Evolutionary conservation across 2,113 vertebrate species (phyloP), one percentile per base, ranked within the genome.

Genomic region (Daboia siamensis): DNA sequence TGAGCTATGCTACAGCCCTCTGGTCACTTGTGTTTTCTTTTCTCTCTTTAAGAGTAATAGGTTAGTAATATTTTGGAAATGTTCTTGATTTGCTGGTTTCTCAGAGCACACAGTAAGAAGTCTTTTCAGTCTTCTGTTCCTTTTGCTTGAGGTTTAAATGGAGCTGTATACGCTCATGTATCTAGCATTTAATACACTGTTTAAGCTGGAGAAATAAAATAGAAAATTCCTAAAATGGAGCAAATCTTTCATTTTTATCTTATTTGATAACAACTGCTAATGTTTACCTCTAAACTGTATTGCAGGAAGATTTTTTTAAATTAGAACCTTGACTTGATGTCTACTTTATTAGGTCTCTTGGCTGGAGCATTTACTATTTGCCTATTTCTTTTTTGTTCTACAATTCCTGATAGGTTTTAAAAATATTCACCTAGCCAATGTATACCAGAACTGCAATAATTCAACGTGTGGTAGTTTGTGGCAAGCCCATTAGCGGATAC

Each of bases 1-100:
- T 99, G 99, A 99, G 99, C 99, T 99, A 99, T 99, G 99, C 99
- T 99, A 99, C 99, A 99, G 98, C 95, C 90, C 94, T 92, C 96
- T 93, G 97, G 96, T 95, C 97, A 61, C n/a, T 90, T 86, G 92
- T 96, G 87, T 94, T 96, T 97, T 93, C 95, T 95, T 94, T 96
- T 92, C 94, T 92, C 20, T 84, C 84, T 0, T 44, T 21, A 21
- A 64, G 15, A 93, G 4, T 87, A 0, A 0, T 86, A 93, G 88
- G 9, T 92, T 89, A 91, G 86, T 92, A 69, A 29, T 93, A 84
- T 92, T 90, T 95, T 94, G 89, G 69, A 95, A 97, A 90, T 55
- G 69, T 90, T 92, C 88, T 26, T 88, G 84, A 91, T 90, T 80
- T 33, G 44, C 94, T 92, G 4, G 44, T 93, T 64, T 88, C 51